Evolutionary conservation across 2,888 invertebrate species (phyloP).

Genomic region (Eurytoma californica): DNA sequence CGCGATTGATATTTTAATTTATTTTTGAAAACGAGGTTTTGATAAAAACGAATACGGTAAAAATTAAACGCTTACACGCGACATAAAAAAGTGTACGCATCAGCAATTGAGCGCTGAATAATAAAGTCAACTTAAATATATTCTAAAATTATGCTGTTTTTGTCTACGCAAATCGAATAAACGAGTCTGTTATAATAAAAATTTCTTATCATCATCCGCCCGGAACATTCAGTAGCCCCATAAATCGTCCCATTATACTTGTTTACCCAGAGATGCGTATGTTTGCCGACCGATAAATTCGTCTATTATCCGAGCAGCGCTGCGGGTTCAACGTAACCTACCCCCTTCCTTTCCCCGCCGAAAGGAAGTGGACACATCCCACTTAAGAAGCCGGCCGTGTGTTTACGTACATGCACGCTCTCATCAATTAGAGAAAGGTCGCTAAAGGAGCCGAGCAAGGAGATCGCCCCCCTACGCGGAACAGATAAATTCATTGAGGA

Average conservation of each 20-base stretch:
- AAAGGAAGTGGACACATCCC: constrained; percentile 21
- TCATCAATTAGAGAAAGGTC: constrained; percentile 40
- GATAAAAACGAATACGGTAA: too few relatives aligned
- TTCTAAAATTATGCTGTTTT: too few relatives aligned
- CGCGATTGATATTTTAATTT: too few relatives aligned
- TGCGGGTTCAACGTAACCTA: constrained; percentile 7
- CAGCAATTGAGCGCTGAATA: too few relatives aligned
- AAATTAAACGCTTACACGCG: too few relatives aligned
- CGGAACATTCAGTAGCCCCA: background rate
- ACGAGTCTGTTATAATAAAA: too few relatives aligned
- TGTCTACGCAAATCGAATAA: too few relatives aligned
- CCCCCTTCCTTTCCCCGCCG: background rate
- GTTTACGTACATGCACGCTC: background rate
- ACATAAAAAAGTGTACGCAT: too few relatives aligned
- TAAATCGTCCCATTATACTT: constrained; percentile 11
- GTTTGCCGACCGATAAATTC: constrained; percentile 20
- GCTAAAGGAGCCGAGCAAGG: background rate
- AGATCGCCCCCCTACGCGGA: constrained; percentile 11
- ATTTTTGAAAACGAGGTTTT: too few relatives aligned
- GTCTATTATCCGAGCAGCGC: constrained; percentile 27
- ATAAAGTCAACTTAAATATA: too few relatives aligned
- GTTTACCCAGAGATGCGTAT: constrained; percentile 21
- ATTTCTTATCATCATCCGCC: too few relatives aligned
- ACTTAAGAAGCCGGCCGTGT: background rate
- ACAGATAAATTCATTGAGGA: constrained; percentile 43